Evolutionary conservation across 2,888 invertebrate species (phyloP).

Genomic region (Eurois occulta): DNA sequence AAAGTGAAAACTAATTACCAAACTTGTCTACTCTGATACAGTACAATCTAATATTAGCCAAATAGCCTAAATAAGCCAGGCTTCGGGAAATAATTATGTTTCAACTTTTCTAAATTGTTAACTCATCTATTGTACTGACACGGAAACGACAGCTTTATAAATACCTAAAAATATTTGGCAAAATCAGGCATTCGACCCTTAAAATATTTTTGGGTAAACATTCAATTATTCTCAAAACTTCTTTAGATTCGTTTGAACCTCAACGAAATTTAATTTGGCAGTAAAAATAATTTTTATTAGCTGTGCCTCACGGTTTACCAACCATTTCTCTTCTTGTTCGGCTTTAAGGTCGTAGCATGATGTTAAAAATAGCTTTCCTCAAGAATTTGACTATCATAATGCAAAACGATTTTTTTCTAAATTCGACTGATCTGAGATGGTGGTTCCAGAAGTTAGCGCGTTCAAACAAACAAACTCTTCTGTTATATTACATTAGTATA

Average conservation of each 20-base stretch:
- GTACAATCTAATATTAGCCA: background rate
- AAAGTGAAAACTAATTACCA: background rate
- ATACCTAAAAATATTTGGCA: background rate
- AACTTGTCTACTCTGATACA: background rate
- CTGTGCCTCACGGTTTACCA: background rate
- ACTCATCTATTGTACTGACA: background rate
- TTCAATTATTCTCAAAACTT: background rate
- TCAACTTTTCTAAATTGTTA: background rate
- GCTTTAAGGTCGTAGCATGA: background rate
- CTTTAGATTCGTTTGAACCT: constrained; percentile 3
- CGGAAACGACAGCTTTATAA: background rate
- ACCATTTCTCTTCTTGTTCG: background rate
- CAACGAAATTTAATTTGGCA: background rate
- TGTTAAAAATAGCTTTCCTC: too few relatives aligned
- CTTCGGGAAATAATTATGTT: background rate
- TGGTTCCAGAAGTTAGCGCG: background rate
- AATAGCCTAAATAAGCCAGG: background rate
- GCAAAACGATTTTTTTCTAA: too few relatives aligned
- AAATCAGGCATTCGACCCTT: background rate
- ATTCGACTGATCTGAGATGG: background rate
- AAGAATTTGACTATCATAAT: too few relatives aligned
- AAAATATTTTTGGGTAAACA: constrained; percentile 9
- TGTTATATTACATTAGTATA: background rate
- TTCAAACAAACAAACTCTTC: background rate
- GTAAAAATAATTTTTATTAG: constrained; percentile 1